Conservation (phyloP, 2,113 vertebrate genomes). For the Gnathonemus longibarbis region DNA sequence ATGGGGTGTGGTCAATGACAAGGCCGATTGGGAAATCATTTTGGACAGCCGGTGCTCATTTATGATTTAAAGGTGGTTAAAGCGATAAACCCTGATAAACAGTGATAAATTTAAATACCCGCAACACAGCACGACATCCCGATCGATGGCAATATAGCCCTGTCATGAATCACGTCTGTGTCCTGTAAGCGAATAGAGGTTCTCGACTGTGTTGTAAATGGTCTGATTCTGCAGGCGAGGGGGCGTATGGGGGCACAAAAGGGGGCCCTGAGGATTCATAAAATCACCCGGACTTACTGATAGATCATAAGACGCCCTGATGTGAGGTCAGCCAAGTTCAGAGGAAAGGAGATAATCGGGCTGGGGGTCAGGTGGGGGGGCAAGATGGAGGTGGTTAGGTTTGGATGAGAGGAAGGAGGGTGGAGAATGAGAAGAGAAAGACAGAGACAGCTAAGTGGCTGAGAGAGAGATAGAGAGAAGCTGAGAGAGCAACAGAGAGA, state of each 20-base stretch:
- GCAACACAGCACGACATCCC: neutral
- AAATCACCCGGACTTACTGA: neutral
- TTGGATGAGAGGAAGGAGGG: neutral
- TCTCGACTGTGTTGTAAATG: neutral
- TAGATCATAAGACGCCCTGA: neutral
- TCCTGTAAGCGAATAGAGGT: neutral
- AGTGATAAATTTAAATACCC: neutral
- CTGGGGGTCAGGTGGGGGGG: neutral
- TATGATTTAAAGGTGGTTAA: neutral
- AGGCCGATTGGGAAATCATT: neutral
- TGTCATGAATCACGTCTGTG: neutral
- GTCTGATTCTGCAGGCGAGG: neutral
- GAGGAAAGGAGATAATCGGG: neutral
- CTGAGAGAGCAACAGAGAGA: too few species aligned
- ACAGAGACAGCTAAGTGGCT: neutral
- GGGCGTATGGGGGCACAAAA: neutral
- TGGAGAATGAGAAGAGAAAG: neutral
- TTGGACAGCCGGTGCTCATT: neutral
- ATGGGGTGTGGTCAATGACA: neutral
- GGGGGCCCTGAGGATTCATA: neutral
- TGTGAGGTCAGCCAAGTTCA: neutral
- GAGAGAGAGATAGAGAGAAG: too few species aligned
- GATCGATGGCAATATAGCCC: neutral
- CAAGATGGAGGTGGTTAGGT: neutral
- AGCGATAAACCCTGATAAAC: neutral